phyloP scores from a whole-genome alignment of 2,888 invertebrate genomes.

The Lacanobia oleracea region DNA sequence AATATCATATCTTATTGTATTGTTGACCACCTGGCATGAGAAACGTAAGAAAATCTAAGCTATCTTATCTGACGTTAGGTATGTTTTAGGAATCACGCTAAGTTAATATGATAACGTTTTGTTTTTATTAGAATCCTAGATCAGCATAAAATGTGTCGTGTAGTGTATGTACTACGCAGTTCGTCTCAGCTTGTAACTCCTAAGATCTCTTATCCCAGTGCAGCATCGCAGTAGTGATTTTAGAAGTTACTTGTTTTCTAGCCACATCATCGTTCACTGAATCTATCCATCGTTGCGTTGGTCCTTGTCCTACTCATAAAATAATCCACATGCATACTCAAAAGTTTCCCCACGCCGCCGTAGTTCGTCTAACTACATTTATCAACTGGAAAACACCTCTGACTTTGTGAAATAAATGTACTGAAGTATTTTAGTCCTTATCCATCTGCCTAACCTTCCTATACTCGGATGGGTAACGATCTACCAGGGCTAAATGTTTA shows the following conservation, averaged over 20 bases:
- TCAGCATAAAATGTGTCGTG: background rate
- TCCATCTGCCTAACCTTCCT: too few species aligned
- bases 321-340: background rate
- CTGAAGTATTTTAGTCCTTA: too few species aligned
- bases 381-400: background rate
- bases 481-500: too few species aligned
- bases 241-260: background rate
- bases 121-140: conserved; percentile 2
- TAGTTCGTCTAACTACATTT: background rate
- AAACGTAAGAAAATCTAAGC: background rate
- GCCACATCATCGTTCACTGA: background rate
- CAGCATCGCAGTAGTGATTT: background rate
- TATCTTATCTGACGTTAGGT: conserved; percentile 1
- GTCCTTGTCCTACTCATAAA: background rate
- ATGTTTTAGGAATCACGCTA: background rate
- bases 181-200: background rate
- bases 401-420: background rate
- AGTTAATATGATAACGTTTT: conserved; percentile 3
- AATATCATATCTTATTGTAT: background rate
- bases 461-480: too few species aligned
- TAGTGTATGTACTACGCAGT: background rate
- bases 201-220: background rate
- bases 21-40: background rate
- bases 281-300: background rate
- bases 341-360: background rate